phyloP scores from a whole-genome alignment of 2,797 vertebrate species.

The Amblyopsis hoosieri region DNA sequence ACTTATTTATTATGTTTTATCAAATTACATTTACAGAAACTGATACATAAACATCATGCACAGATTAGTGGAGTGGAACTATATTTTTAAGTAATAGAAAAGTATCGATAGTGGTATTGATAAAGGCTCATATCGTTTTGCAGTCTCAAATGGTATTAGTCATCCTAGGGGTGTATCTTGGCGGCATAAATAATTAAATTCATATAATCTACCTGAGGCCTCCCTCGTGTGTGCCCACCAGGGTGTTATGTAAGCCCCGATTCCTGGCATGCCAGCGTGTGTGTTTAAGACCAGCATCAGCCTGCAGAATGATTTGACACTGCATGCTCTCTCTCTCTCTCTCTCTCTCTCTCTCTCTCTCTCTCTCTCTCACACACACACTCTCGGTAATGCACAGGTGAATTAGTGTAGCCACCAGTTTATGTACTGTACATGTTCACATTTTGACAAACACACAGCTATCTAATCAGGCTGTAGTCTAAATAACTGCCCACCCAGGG shows the following conservation, averaged over 20 bases:
- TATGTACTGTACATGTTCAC: conserved; percentile 7
- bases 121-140: too few relatives aligned
- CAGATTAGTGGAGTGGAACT: too few relatives aligned
- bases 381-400: conserved; percentile 17
- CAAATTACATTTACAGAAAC: too few relatives aligned
- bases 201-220: too few relatives aligned
- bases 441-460: conserved; percentile 18
- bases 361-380: conserved; percentile 17
- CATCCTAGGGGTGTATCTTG: too few relatives aligned
- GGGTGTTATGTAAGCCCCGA: conserved; percentile 38
- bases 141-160: too few relatives aligned
- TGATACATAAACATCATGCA: too few relatives aligned
- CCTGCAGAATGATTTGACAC: conserved; percentile 39
- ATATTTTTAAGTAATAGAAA: too few relatives aligned
- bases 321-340: conserved; percentile 5
- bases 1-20: too few relatives aligned
- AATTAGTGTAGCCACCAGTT: background rate
- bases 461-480: conserved; percentile 56
- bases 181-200: too few relatives aligned
- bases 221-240: background rate
- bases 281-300: conserved; percentile 37
- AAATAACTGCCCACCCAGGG: conserved; percentile 58
- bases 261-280: conserved; percentile 31
- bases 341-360: conserved; percentile 1
- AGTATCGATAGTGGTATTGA: too few relatives aligned